A percentile compares a stretch with the other conserved stretches of the same genome.
These are phyloP conservation scores for Marmota flaviventris DNA, from an alignment of 2,113 vertebrate species.

Conservation along the genomic window DNA sequence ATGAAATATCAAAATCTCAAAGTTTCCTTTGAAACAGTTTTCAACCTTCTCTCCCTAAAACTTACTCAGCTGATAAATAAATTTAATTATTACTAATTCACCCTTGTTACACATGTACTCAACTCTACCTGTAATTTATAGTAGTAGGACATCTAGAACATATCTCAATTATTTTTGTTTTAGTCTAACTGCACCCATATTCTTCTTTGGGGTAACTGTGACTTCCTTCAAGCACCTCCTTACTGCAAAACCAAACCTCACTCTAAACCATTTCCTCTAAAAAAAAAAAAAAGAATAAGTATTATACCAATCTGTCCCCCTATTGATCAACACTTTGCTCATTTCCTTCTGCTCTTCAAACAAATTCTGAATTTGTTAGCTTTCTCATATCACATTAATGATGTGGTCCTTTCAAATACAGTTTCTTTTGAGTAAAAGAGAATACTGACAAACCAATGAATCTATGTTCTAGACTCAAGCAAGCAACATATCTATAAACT, in stretches of 20 bases:
- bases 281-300: not conserved
- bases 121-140: not conserved
- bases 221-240: not conserved
- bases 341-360: not conserved
- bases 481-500: not conserved
- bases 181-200: not conserved
- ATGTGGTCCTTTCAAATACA: not conserved
- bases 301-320: not conserved
- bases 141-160: not conserved
- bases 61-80: not conserved
- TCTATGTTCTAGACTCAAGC: not conserved
- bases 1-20: not conserved
- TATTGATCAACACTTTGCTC: not conserved
- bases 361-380: not conserved
- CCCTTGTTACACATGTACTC: not conserved
- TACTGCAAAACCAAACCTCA: not conserved
- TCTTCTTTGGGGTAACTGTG: not conserved
- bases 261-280: not conserved
- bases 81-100: not conserved
- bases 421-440: not conserved
- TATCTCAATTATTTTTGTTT: not conserved
- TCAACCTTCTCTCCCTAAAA: not conserved
- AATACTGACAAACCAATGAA: not conserved
- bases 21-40: not conserved
- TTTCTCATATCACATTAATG: not conserved